Evolutionary conservation across 1,140 invertebrate species (phyloP).

Genomic region (Manduca sexta): DNA sequence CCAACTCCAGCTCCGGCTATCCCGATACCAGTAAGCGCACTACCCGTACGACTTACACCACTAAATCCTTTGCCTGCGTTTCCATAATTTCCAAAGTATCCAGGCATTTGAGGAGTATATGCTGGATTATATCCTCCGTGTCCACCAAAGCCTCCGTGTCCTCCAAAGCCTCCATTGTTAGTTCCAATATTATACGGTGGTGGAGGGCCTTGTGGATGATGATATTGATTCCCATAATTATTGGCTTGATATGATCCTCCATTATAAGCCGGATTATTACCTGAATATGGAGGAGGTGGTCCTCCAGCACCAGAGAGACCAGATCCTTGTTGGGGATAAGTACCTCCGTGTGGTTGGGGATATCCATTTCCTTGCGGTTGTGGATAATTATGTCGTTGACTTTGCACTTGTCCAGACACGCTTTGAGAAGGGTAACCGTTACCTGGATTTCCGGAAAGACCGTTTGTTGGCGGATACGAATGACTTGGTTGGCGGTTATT

Average conservation of each 20-base stretch:
- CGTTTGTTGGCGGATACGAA: constrained; percentile 46
- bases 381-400: constrained; percentile 15
- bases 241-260: constrained; percentile 9
- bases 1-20: constrained; percentile 64
- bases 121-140: constrained; percentile 21
- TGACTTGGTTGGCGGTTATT: constrained; percentile 32
- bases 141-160: constrained; percentile 38
- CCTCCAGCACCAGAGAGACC: constrained; percentile 32
- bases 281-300: constrained; percentile 39
- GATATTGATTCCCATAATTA: constrained; percentile 35
- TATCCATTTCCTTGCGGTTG: constrained; percentile 19
- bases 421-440: constrained; percentile 18
- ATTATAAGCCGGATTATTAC: constrained; percentile 17
- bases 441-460: constrained; percentile 32
- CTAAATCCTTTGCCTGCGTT: constrained; percentile 45
- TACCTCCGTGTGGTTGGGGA: constrained; percentile 4
- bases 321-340: constrained; percentile 16
- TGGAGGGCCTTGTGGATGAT: constrained; percentile 48
- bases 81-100: constrained; percentile 51
- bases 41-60: constrained; percentile 45
- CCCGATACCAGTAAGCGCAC: constrained; percentile 53
- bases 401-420: background rate
- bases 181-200: constrained; percentile 42
- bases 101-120: constrained; percentile 43
- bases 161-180: constrained; percentile 38